Evolutionary conservation across 2,888 invertebrate genomes (phyloP).

Genomic region (Cantharis rustica): DNA sequence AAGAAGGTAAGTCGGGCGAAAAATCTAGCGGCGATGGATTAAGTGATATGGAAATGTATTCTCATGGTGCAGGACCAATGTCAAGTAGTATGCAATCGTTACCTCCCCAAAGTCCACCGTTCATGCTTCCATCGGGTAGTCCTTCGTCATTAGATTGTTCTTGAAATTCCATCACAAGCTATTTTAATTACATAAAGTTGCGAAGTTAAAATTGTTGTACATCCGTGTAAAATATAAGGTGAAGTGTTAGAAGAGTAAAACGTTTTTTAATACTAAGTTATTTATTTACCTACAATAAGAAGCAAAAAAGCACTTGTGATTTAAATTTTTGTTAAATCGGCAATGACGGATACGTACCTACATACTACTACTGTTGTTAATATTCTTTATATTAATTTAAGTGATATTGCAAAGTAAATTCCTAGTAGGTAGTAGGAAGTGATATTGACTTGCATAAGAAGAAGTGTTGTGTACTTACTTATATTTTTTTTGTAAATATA

Average conservation of each 20-base stretch:
- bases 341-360: background rate
- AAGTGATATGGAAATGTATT: constrained; percentile 66
- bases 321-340: constrained; percentile 6
- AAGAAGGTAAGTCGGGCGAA: constrained; percentile 71
- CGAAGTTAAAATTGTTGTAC: background rate
- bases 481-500: constrained; percentile 13
- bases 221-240: background rate
- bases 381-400: constrained; percentile 7
- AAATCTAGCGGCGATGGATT: constrained; percentile 71
- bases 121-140: constrained; percentile 71
- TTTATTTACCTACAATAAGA: constrained; percentile 2
- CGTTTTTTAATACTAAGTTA: background rate
- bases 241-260: background rate
- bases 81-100: constrained; percentile 67
- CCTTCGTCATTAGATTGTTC: constrained; percentile 77
- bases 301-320: constrained; percentile 18
- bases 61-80: constrained; percentile 62
- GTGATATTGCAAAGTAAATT: background rate
- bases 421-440: background rate
- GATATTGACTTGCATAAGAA: background rate
- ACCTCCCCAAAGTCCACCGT: constrained; percentile 72
- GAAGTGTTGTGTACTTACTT: constrained; percentile 25
- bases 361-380: background rate
- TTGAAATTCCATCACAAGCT: constrained; percentile 56
- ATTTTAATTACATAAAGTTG: background rate